A percentile compares a stretch with the other conserved stretches of the same genome.
These are phyloP conservation scores for Trematocara unimaculatum DNA, from an alignment of 2,113 vertebrate genomes.

Conservation along the genomic window DNA sequence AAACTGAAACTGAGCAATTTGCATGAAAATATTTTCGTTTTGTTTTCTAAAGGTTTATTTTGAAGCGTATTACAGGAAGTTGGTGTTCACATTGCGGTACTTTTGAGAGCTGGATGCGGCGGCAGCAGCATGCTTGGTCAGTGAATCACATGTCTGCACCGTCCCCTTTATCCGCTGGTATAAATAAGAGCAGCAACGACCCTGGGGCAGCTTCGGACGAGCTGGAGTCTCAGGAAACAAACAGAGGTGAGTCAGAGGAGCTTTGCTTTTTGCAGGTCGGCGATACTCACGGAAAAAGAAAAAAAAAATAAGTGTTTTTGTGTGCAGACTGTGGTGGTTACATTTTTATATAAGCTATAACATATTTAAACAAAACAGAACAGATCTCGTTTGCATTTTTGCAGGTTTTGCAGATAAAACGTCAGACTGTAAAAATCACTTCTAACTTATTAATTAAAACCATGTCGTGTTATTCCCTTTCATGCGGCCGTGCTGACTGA, in stretches of 20 bases:
- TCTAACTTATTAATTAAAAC: neutral
- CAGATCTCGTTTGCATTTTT: neutral
- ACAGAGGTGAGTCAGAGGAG: constrained; percentile 33
- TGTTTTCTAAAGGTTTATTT: constrained; percentile 9
- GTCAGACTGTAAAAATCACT: neutral
- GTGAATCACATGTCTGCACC: constrained; percentile 36
- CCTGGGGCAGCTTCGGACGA: constrained; percentile 14
- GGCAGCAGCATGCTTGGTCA: neutral
- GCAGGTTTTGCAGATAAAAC: neutral
- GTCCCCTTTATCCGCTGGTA: constrained; percentile 16
- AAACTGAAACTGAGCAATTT: neutral
- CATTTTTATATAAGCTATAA: neutral
- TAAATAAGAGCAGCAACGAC: constrained; percentile 31
- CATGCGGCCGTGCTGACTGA: neutral
- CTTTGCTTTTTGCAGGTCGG: neutral
- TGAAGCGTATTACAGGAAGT: neutral
- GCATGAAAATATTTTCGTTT: neutral
- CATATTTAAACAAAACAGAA: neutral
- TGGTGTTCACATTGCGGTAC: fast-evolving
- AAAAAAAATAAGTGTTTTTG: neutral
- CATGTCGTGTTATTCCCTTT: neutral
- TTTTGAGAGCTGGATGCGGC: neutral
- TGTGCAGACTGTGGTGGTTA: neutral
- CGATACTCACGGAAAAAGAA: neutral
- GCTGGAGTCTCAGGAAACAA: constrained; percentile 16